phyloP scores from a whole-genome alignment of 2,888 invertebrate species.

The Nymphalis polychloros region DNA sequence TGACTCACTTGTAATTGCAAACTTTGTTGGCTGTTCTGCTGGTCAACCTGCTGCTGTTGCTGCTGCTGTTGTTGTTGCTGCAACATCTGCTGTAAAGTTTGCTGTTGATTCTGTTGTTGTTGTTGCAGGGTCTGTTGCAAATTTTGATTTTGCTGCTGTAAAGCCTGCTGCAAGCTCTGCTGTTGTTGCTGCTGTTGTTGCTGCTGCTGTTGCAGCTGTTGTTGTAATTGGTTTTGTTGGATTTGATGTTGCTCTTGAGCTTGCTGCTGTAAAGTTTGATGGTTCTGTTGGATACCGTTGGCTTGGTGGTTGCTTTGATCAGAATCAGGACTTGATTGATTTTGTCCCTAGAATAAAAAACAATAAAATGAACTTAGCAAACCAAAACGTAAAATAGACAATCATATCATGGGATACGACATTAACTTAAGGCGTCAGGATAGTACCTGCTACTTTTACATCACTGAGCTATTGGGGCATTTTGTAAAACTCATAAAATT shows the following conservation, averaged over 20 bases:
- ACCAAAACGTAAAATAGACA: too few relatives aligned
- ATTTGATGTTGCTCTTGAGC: slow-evolving; percentile 65
- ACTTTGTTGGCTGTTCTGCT: slow-evolving; percentile 59
- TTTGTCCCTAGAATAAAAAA: slow-evolving; percentile 74
- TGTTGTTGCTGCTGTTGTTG: slow-evolving; percentile 70
- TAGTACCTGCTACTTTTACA: too few relatives aligned
- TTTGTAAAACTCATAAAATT: too few relatives aligned
- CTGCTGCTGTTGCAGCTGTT: slow-evolving; percentile 68
- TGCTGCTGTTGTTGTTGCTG: slow-evolving; percentile 58
- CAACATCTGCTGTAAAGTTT: slow-evolving; percentile 56
- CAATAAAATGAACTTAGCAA: too few relatives aligned
- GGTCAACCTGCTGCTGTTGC: slow-evolving; percentile 59
- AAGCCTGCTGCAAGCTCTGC: slow-evolving; percentile 58
- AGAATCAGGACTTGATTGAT: slow-evolving; percentile 72
- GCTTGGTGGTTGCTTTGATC: slow-evolving; percentile 75
- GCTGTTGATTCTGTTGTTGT: slow-evolving; percentile 52
- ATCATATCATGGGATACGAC: too few relatives aligned
- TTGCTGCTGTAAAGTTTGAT: slow-evolving; percentile 65
- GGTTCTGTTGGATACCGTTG: slow-evolving; percentile 72
- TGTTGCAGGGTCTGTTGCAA: slow-evolving; percentile 73
- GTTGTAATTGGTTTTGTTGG: slow-evolving; percentile 62
- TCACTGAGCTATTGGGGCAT: too few relatives aligned
- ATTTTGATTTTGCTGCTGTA: slow-evolving; percentile 66
- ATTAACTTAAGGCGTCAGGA: too few relatives aligned
- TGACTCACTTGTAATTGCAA: slow-evolving; percentile 73